Conservation (phyloP, 2,888 invertebrate species). For the Biston betularia region DNA sequence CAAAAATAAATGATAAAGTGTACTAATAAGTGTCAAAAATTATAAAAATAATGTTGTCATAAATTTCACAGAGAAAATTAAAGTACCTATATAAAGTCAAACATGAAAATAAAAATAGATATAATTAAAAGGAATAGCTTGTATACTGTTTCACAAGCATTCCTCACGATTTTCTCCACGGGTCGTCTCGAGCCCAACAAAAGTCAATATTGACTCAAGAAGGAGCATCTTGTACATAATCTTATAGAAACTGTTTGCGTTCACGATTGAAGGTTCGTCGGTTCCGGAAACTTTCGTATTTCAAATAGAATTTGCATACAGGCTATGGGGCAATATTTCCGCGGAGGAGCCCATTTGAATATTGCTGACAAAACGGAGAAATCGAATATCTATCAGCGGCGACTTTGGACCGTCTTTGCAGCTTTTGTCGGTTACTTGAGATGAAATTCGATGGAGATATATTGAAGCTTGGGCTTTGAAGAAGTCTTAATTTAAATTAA, state of each 20-base stretch:
- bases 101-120: neutral
- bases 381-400: conserved; percentile 58
- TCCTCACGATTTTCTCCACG: conserved; percentile 28
- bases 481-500: conserved; percentile 22
- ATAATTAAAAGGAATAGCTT: neutral
- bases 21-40: too few relatives aligned
- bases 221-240: conserved; percentile 79
- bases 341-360: conserved; percentile 73
- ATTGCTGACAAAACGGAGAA: conserved; percentile 73
- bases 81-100: neutral
- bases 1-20: too few relatives aligned
- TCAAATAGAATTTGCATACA: conserved; percentile 81
- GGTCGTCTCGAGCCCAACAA: conserved; percentile 53
- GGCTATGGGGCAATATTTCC: conserved; percentile 81
- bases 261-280: conserved; percentile 76
- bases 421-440: conserved; percentile 29
- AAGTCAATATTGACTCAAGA: conserved; percentile 76
- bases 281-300: conserved; percentile 77
- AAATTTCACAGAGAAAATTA: too few relatives aligned
- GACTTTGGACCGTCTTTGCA: conserved; percentile 43
- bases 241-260: conserved; percentile 83
- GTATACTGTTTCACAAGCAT: conserved; percentile 18
- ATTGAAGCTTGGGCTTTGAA: conserved; percentile 15
- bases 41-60: too few relatives aligned
- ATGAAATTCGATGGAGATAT: conserved; percentile 25